Base-by-base conservation (phyloP, 2,888 invertebrate genomes). In the Flabesymbios commensalis region DNA sequence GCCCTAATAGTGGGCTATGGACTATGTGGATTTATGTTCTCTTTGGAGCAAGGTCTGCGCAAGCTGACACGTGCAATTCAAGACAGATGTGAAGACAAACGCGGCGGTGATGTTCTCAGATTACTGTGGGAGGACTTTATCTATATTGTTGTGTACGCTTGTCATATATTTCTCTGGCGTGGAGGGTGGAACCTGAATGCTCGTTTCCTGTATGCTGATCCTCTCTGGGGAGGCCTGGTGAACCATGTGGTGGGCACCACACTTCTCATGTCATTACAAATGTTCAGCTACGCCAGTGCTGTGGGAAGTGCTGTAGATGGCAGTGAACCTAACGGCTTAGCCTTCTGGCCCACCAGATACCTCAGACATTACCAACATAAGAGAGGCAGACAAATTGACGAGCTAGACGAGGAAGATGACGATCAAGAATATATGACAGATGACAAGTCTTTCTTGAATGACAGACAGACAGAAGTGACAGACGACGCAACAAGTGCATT, bases 161-260 rank as follows among this genome's bases (percentile, higher is more conserved):
- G 45, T 14, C 36, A 43, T n/a, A 24, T 54, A 7, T 57, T 66
- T 22, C 29, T 61, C 1, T 66, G 66, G 66, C 43, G 66, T 0
- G 66, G 66, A 0, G 51, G 26, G 3, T 66, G 66, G 66, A 57
- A 61, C 24, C 39, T 63, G 3, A 61, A 57, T 39, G 48, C 51
- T 22, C 14, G 4, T 14, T 61, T 53, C 51, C 32, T 66, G n/a
- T 42, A 61, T 4, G 4, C 54, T 7, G 63, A 65, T 52, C 45
- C 39, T 24, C 19, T 19, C 26, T n/a, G 54, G 2, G 63, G 61
- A 7, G 66, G 64, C 14, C 64, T 63, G 66, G 53, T 66, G 7
- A 61, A 64, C 53, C 54, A 61, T 26, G 39, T 31, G 7, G 29
- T 56, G 10, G 66, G 66, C 5, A 43, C 61, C 5, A 31, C 49